A percentile compares a stretch with the other conserved stretches of the same genome.
phyloP scores from a whole-genome alignment of 2,113 vertebrate genomes.

The Zapornia atra region DNA sequence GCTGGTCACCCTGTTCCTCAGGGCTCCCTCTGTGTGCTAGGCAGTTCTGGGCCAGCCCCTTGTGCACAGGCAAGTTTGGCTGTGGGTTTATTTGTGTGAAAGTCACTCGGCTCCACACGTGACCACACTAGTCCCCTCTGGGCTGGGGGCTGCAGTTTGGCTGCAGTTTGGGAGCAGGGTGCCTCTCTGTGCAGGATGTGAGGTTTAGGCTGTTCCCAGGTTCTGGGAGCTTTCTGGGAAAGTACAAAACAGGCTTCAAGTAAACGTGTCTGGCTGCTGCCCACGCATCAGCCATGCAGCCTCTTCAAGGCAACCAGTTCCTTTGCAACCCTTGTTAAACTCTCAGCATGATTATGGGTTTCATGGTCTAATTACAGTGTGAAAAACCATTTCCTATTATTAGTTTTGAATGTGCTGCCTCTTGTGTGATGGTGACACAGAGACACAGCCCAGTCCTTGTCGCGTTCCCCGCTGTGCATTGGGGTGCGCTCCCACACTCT shows the following conservation, averaged over 20 bases:
- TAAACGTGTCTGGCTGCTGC: not conserved
- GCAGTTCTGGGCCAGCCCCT: not conserved
- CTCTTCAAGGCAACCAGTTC: not conserved
- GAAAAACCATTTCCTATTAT: not conserved
- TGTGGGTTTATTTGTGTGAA: not conserved
- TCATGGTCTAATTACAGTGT: not conserved
- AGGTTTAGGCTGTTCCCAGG: not conserved
- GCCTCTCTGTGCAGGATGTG: not conserved
- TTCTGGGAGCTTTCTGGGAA: not conserved
- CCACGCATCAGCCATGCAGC: accelerated
- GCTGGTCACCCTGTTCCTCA: accelerated
- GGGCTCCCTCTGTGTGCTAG: not conserved
- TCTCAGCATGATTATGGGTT: not conserved
- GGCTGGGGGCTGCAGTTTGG: not conserved
- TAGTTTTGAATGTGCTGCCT: not conserved
- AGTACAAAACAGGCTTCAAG: not conserved
- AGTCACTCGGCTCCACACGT: accelerated
- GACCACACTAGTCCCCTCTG: not conserved
- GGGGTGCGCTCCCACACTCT: not conserved
- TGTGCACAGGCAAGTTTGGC: not conserved
- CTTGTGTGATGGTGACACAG: not conserved
- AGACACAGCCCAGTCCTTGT: not conserved
- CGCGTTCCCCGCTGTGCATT: not conserved
- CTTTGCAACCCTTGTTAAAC: not conserved
- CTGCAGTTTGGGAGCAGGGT: not conserved